Percentiles rank a stretch among this genome's conserved stretches.
Evolutionary conservation across 37 sponge, comb jelly and placozoan species (phyloP).

Genomic region (Chondrosia reniformis): DNA sequence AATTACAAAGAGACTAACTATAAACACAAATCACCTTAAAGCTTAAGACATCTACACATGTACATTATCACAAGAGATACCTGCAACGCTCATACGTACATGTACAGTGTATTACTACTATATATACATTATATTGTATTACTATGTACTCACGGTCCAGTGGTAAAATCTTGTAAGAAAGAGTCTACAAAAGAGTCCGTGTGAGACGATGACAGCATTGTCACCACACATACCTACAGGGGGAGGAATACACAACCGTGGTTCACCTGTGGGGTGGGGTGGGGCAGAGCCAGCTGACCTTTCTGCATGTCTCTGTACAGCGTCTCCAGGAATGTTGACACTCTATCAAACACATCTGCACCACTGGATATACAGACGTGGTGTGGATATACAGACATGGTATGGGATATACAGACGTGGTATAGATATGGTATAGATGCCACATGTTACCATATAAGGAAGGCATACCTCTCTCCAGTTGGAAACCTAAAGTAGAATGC

Average conservation of each 20-base stretch:
- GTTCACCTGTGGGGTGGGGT: neutral
- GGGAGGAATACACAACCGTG: neutral
- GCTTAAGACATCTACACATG: neutral
- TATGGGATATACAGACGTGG: neutral
- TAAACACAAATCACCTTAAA: neutral
- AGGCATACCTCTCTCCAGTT: slow-evolving; percentile 76
- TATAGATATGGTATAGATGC: neutral
- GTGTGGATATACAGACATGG: neutral
- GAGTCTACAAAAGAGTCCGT: slow-evolving; percentile 81
- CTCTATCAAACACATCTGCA: slow-evolving; percentile 85
- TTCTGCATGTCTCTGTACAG: slow-evolving; percentile 84
- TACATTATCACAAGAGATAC: neutral
- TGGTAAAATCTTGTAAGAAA: slow-evolving; percentile 82
- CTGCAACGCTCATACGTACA: neutral
- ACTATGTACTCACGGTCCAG: slow-evolving; percentile 54
- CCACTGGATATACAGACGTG: slow-evolving; percentile 72
- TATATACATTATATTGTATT: neutral
- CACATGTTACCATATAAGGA: neutral
- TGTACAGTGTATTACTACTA: neutral
- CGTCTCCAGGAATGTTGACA: slow-evolving; percentile 83
- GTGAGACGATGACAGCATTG: slow-evolving; percentile 76
- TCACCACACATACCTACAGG: slow-evolving; percentile 63
- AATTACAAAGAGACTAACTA: neutral
- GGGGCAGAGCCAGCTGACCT: slow-evolving; percentile 24
- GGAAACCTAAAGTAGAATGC: slow-evolving; percentile 79